Evolutionary conservation across 2,797 vertebrate species (phyloP), one percentile per base, ranked within the genome.

Genomic region (Craterocephalus amniculus): DNA sequence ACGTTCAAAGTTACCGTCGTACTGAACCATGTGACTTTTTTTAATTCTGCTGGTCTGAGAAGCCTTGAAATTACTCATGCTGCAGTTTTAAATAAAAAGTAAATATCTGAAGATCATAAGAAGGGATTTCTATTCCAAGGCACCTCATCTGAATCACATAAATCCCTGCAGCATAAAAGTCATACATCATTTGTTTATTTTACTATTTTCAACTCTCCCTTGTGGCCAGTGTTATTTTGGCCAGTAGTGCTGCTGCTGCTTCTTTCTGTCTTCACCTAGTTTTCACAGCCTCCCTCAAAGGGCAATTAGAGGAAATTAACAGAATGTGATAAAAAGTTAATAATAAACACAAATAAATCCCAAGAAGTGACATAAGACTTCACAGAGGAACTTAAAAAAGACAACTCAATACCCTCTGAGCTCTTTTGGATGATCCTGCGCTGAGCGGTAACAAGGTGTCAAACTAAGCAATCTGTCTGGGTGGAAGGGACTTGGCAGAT

Each of bases 381-480:
- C 59, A 54, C 55, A 51, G 29, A 70, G 40, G 74, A 76, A 72
- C 67, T 49, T 58, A 70, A 67, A 72, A 79, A 76, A 51, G 72
- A 55, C 65, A 69, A 63, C 58, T 72, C 20, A 55, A 52, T 35
- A 73, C 18, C 73, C 38, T 66, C 62, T 83, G 55, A 86, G 65
- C 67, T 80, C 54, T 63, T 78, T 71, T 68, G 74, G 63, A 84
- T 83, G 78, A 55, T 72, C 58, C 59, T 77, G 51, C 0, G 14
- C 49, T 55, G 65, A 83, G 70, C 75, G 70, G 65, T 83, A 82
- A 84, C 83, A 83, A 70, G 70, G 67, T 88, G 83, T 84, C 81
- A 83, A 77, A 86, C 74, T 72, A 76, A 84, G 81, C 85, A 88
- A 83, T 82, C 81, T 88, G 81, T 88, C 80, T 80, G 71, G 54